phyloP scores from a whole-genome alignment of 35 echinoderm and acorn worm species.

The Acanthaster planci region DNA sequence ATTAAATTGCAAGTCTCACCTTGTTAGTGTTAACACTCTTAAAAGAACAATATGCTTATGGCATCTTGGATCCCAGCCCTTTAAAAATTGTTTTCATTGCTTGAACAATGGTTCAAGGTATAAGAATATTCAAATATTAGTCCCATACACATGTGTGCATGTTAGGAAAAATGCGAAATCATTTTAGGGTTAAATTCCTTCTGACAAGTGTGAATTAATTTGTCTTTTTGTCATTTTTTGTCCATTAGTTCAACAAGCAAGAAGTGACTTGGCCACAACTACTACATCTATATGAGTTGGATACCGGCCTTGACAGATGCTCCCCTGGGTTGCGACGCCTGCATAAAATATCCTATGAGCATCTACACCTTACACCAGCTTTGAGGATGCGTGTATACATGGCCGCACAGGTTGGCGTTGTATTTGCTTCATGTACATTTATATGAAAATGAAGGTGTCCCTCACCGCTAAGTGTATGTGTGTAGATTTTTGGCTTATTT shows the following conservation, averaged over 20 bases:
- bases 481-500: neutral
- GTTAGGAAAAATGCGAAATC: neutral
- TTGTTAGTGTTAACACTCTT: too few relatives aligned
- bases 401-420: constrained; percentile 35
- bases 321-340: constrained; percentile 47
- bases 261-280: constrained; percentile 24
- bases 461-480: neutral
- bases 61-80: too few relatives aligned
- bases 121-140: too few relatives aligned
- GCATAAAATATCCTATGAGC: constrained; percentile 46
- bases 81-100: too few relatives aligned
- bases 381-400: constrained; percentile 55
- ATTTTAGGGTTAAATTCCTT: neutral
- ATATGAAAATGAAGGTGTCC: neutral
- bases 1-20: too few relatives aligned
- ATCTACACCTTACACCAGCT: constrained; percentile 55
- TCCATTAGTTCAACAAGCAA: constrained; percentile 30
- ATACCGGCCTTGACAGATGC: neutral
- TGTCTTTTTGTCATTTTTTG: neutral
- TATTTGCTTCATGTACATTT: neutral
- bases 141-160: neutral
- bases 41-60: too few relatives aligned
- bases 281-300: constrained; percentile 30
- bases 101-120: too few relatives aligned
- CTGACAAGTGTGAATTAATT: neutral